Evolutionary conservation across 2,888 invertebrate species (phyloP).

Genomic region (Eudasyphora cyanicolor): DNA sequence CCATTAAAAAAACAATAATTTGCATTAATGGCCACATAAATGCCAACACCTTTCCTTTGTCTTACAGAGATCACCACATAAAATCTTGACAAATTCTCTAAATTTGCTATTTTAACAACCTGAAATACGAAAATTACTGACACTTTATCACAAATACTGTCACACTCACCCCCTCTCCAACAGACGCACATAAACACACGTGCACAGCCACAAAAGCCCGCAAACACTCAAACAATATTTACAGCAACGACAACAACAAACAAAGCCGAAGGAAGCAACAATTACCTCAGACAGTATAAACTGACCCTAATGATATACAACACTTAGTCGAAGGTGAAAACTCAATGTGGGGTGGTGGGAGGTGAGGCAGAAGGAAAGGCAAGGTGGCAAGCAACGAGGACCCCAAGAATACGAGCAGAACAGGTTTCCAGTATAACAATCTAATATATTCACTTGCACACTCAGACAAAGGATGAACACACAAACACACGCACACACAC

Average conservation of each 20-base stretch:
- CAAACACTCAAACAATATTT: not conserved
- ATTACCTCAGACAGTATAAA: slow-evolving; percentile 41
- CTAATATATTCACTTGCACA: slow-evolving; percentile 29
- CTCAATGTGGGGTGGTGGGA: not conserved
- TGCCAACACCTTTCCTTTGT: slow-evolving; percentile 38
- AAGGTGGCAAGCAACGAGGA: not conserved
- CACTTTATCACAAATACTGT: slow-evolving; percentile 28
- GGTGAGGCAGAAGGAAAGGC: no score
- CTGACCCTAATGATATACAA: slow-evolving; percentile 52
- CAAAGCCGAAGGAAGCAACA: slow-evolving; percentile 29
- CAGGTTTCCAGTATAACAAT: slow-evolving; percentile 28
- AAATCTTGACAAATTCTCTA: slow-evolving; percentile 58
- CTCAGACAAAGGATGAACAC: not conserved
- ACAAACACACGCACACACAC: slow-evolving; percentile 11
- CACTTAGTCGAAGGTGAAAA: not conserved
- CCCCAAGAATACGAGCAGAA: not conserved
- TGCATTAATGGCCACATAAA: slow-evolving; percentile 46
- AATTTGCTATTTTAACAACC: slow-evolving; percentile 53
- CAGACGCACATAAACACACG: not conserved
- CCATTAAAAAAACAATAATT: slow-evolving; percentile 39
- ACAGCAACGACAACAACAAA: no score
- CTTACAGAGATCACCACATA: slow-evolving; percentile 31
- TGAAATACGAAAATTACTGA: slow-evolving; percentile 47
- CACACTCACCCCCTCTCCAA: not conserved
- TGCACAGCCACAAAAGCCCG: not conserved